Base-by-base conservation (phyloP, 2,113 vertebrate species). In the Brachyhypopomus occidentalis region DNA sequence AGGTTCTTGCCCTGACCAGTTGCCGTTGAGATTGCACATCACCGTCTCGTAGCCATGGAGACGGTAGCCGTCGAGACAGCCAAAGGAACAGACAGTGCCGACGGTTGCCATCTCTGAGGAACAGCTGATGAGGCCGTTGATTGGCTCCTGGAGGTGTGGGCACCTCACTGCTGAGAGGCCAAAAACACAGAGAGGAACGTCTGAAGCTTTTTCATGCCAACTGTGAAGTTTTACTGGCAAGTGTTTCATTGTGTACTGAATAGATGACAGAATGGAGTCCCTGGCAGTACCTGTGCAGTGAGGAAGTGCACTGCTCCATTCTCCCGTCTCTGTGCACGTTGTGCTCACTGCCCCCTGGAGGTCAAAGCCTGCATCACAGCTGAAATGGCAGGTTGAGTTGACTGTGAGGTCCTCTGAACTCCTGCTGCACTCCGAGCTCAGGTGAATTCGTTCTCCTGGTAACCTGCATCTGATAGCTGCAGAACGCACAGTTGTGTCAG, bases 1-100 rank as follows among this genome's bases (percentile, higher is more conserved):
- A 16, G 91, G 89, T 23, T 17, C 79, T 17, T 88, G 67, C 85
- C 78, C 84, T 0, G 89, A 91, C 92, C 92, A 93, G 22, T 88
- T 92, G 81, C 92, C 92, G 66, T 88, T 72, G 1, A 0, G 62
- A 78, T 20, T 78, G 79, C 92, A 94, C 12, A 4, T 89, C 75
- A 92, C 27, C 19, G 79, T 59, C 3, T 88, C 58, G 5, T 84
- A 82, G 34, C 90, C 91, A 0, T 83, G 70, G 64, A 92, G 73
- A 12, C 19, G n/a, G 82, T 81, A 83, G 20, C 83, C 86, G 66
- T 87, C 62, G 17, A 62, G 11, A 78, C 93, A 94, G n/a, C 72
- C 84, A 79, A 93, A 91, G 69, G 70, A 86, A 79, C 93, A 94
- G 67, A 87, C 41, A 8, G 91, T 83, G 78, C 59, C 86, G 78